These are phyloP conservation scores for Xiphophorus couchianus DNA, from an alignment of 2,113 vertebrate species.

Conservation along the genomic window DNA sequence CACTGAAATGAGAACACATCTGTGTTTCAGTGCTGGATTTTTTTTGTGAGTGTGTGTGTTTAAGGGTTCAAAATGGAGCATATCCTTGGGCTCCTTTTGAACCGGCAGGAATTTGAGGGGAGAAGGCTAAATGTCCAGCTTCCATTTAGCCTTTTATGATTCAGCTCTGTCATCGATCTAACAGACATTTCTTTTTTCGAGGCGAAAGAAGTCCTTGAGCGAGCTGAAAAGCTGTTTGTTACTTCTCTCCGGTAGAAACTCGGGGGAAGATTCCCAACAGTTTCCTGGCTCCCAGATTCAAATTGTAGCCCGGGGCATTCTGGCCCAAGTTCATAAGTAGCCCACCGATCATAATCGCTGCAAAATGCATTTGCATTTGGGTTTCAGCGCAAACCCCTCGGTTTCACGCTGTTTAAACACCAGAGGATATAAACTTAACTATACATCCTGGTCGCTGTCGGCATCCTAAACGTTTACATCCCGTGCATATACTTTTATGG, in stretches of 20 bases:
- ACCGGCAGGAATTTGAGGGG: constrained; percentile 29
- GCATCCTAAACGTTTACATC: neutral
- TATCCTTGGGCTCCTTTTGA: constrained; percentile 43
- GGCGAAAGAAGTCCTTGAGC: constrained; percentile 43
- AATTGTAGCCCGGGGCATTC: constrained; percentile 51
- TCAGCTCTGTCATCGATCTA: constrained; percentile 62
- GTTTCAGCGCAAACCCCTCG: constrained; percentile 33
- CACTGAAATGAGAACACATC: constrained; percentile 62
- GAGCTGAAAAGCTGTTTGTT: constrained; percentile 26
- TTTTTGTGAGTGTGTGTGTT: constrained; percentile 14
- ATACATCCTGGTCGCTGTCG: neutral
- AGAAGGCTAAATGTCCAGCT: constrained; percentile 30
- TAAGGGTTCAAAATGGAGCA: constrained; percentile 48
- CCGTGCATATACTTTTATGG: neutral
- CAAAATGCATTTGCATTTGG: neutral
- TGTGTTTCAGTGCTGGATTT: constrained; percentile 67
- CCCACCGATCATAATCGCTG: constrained; percentile 40
- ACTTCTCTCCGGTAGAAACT: constrained; percentile 52
- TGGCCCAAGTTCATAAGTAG: constrained; percentile 48
- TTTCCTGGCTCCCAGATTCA: constrained; percentile 40
- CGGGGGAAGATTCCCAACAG: constrained; percentile 54
- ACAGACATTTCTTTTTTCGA: constrained; percentile 67
- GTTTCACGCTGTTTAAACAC: constrained; percentile 12
- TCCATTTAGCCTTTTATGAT: constrained; percentile 52
- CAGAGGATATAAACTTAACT: constrained; percentile 9